These are phyloP conservation scores for Sinopyrophorus schimmeli DNA, from an alignment of 2,888 invertebrate genomes.

Conservation along the genomic window DNA sequence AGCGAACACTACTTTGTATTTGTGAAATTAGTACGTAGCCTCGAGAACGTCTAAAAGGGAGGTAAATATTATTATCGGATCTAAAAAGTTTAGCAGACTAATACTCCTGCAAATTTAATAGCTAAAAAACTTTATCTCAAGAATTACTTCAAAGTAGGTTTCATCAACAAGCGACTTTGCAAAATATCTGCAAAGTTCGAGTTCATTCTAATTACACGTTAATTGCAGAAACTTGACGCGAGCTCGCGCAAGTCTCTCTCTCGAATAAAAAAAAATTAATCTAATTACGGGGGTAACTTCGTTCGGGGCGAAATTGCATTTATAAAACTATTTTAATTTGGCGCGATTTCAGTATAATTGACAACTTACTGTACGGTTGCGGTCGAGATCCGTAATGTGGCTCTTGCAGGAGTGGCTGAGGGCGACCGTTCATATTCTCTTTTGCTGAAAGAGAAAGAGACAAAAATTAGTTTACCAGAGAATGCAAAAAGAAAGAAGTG, in stretches of 20 bases:
- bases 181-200: slow-evolving; percentile 8
- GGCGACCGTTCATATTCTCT: slow-evolving; percentile 60
- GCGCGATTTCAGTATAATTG: slow-evolving; percentile 2
- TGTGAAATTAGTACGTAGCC: too few species aligned
- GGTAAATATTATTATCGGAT: too few species aligned
- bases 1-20: too few species aligned
- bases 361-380: slow-evolving; percentile 85
- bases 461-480: background rate
- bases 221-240: slow-evolving; percentile 19
- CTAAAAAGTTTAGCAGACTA: too few species aligned
- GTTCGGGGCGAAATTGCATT: slow-evolving; percentile 1
- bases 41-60: too few species aligned
- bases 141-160: too few species aligned
- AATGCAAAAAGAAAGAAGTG: too few species aligned
- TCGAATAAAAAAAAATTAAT: slow-evolving; percentile 21
- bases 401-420: slow-evolving; percentile 84
- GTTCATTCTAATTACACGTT: slow-evolving; percentile 18
- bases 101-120: too few species aligned
- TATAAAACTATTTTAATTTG: background rate
- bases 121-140: too few species aligned
- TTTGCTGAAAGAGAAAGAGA: slow-evolving; percentile 51
- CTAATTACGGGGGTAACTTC: slow-evolving; percentile 16
- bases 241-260: background rate
- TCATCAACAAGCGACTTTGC: too few species aligned
- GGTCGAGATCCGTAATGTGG: slow-evolving; percentile 87